phyloP scores from a whole-genome alignment of 2,797 vertebrate species.

The Sebastes paucispinis region DNA sequence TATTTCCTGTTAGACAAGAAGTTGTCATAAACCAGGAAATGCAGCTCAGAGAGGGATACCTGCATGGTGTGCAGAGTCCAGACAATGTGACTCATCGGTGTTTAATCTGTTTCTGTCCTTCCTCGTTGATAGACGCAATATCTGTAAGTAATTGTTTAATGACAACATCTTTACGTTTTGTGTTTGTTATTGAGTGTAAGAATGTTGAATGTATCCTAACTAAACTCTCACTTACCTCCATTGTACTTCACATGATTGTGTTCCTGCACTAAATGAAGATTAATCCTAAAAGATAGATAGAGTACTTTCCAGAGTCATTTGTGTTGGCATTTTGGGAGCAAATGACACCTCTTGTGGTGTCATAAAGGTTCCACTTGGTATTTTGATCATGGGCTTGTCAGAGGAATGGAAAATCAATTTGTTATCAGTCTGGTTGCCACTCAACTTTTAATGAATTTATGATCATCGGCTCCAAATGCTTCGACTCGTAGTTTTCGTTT shows the following conservation, averaged over 20 bases:
- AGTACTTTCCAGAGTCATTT: too few species aligned
- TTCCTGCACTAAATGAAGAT: not conserved
- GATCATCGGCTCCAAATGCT: too few species aligned
- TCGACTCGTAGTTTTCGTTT: too few species aligned
- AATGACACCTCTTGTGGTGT: too few species aligned
- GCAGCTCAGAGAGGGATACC: not conserved
- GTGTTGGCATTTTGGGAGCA: too few species aligned
- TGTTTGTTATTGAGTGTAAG: not conserved
- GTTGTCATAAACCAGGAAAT: not conserved
- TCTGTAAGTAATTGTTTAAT: not conserved
- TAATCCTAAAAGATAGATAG: not conserved
- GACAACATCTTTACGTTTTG: not conserved
- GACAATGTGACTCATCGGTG: not conserved
- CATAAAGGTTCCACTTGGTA: too few species aligned
- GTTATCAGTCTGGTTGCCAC: too few species aligned
- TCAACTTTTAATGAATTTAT: too few species aligned
- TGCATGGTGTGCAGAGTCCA: not conserved
- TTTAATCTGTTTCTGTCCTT: not conserved
- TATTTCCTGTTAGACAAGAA: not conserved
- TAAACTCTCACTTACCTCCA: not conserved
- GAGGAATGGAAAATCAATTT: too few species aligned
- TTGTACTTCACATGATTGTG: not conserved
- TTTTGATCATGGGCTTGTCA: too few species aligned
- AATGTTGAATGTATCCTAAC: not conserved
- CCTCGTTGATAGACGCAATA: not conserved